Percentiles rank a stretch among this genome's conserved stretches.
phyloP scores from a whole-genome alignment of 2,888 invertebrate genomes.

The Ecliptopera silaceata region DNA sequence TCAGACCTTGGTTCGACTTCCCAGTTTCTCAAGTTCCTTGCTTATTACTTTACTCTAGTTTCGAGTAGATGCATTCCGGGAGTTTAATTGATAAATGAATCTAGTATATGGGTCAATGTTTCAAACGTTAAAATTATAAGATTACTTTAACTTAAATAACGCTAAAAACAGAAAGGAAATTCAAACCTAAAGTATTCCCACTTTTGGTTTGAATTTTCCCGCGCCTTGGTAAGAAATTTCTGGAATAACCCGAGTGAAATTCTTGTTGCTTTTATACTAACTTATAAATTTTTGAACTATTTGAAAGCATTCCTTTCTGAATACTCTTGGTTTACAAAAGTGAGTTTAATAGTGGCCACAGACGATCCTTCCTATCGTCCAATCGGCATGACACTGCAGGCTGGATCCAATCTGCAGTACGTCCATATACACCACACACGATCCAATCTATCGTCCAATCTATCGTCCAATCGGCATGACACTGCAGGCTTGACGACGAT shows the following conservation, averaged over 20 bases:
- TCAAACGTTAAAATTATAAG: neutral
- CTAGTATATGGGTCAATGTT: neutral
- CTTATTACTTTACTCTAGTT: slow-evolving; percentile 3
- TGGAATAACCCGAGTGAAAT: neutral
- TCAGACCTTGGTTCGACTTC: slow-evolving; percentile 14
- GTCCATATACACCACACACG: too few species aligned
- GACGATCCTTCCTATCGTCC: neutral
- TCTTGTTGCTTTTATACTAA: neutral
- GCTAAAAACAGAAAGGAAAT: too few species aligned
- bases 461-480: too few species aligned
- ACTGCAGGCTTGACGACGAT: too few species aligned
- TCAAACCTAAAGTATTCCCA: too few species aligned
- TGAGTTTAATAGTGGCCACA: neutral
- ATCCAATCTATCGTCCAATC: too few species aligned
- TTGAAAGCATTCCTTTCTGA: neutral
- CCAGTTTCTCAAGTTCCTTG: slow-evolving; percentile 16
- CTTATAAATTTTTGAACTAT: neutral
- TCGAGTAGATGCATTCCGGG: neutral
- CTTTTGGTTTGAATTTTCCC: too few species aligned
- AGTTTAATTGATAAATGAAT: neutral
- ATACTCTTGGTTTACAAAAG: neutral
- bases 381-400: neutral
- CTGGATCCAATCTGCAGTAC: too few species aligned
- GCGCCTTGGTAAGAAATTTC: neutral
- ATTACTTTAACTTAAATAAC: neutral